Evolutionary conservation across 2,797 vertebrate species (phyloP), one percentile per base, ranked within the genome.

Genomic region (Pagetopsis macropterus): DNA sequence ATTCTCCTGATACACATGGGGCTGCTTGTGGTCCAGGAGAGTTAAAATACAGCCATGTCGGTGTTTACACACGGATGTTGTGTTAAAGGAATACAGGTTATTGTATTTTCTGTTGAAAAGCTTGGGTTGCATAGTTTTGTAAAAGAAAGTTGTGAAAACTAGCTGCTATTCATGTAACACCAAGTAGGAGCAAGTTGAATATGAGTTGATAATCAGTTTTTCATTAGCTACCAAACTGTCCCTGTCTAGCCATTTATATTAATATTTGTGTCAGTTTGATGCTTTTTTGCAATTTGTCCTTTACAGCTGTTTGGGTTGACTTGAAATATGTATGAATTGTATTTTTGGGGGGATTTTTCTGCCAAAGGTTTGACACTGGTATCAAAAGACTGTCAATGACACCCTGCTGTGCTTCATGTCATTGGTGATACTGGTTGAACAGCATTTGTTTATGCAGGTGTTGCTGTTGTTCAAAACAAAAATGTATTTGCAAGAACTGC

Each of bases 1-100:
- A 65, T 78, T 17, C 31, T 3, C 19, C 69, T 64, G 75, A 77
- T 67, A 44, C 77, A 67, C 27, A 33, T 17, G 70, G 62, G 49
- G 57, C 63, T n/a, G 69, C 62, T 43, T 71, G 59, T 71, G 49
- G 75, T 70, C 64, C 21, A 31, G 9, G 43, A 16, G 11, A 46
- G 9, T 67, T 59, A 11, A 51, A 33, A 19, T 50, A 58, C 48
- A 44, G 27, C 11, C 1, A 5, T 17, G 7, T 57, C 55, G 61
- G n/a, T 15, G 5, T 44, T 16, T 21, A 48, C 45, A 66, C 17
- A 7, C 58, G 54, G 21, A 52, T 37, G 27, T 50, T 14, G 14
- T 16, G 16, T 19, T 43, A 4, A 52, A 51, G 31, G 17, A 16
- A 7, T 27, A 12, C 49, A 45, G 19, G 14, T 65, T 44, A 16